Conservation (phyloP, 2,113 vertebrate species). For the Nothoprocta pentlandii region DNA sequence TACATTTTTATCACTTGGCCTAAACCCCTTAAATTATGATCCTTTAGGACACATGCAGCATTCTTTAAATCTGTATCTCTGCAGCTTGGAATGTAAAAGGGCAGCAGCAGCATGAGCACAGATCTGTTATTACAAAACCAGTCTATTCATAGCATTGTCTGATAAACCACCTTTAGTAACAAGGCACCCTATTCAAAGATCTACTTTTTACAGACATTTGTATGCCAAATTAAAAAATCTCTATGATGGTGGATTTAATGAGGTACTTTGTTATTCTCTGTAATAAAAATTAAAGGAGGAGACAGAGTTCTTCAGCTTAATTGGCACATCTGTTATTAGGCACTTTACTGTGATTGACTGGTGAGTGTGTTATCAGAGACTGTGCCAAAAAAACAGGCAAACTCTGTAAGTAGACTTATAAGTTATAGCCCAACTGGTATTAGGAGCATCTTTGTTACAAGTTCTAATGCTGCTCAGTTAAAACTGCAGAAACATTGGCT, state of each 20-base stretch:
- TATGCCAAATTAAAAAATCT: slow-evolving; percentile 51
- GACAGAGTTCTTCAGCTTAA: slow-evolving; percentile 78
- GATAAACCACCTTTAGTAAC: slow-evolving; percentile 44
- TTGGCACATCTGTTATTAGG: slow-evolving; percentile 80
- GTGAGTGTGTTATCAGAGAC: slow-evolving; percentile 71
- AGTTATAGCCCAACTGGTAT: slow-evolving; percentile 56
- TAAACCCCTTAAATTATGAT: slow-evolving; percentile 34
- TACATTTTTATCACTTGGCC: slow-evolving; percentile 11
- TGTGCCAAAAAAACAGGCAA: slow-evolving; percentile 71
- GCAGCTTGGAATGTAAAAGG: background rate
- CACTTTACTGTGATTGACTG: slow-evolving; percentile 82
- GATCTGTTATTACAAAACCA: background rate
- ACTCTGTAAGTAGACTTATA: slow-evolving; percentile 52
- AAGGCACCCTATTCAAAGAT: slow-evolving; percentile 22
- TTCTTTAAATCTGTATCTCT: background rate
- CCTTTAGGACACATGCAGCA: slow-evolving; percentile 8
- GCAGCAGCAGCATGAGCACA: background rate
- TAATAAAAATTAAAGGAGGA: slow-evolving; percentile 74
- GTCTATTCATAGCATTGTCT: background rate
- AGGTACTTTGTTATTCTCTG: slow-evolving; percentile 72
- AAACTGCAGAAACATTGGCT: background rate
- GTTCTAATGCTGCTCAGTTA: background rate
- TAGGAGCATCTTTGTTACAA: slow-evolving; percentile 35
- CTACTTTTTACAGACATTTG: slow-evolving; percentile 44
- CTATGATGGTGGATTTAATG: slow-evolving; percentile 66